Conservation (phyloP, 2,113 vertebrate species). For the Illadopsis cleaveri region DNA sequence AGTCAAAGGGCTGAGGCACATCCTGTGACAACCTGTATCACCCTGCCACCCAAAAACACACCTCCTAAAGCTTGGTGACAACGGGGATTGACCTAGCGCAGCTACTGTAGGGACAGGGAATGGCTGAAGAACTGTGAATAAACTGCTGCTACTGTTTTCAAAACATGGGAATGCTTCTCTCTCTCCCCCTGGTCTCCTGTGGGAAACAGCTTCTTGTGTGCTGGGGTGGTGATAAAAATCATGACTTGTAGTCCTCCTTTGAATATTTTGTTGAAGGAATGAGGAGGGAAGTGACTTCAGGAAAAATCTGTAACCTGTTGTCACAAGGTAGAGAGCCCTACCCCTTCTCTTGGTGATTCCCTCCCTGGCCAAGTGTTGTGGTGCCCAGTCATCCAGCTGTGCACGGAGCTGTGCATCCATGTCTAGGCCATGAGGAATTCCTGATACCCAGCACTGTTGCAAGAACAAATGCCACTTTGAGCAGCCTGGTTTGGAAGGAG, state of each 20-base stretch:
- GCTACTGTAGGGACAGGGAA: not conserved
- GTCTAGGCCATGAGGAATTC: not conserved
- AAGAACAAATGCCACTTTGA: not conserved
- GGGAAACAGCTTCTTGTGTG: not conserved
- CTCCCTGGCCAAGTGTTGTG: not conserved
- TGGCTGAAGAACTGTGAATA: slow-evolving; percentile 14
- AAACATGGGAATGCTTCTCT: not conserved
- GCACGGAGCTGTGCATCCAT: not conserved
- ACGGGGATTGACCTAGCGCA: not conserved
- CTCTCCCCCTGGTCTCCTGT: not conserved
- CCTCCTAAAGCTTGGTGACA: not conserved
- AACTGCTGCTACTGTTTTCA: not conserved
- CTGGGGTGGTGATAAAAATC: not conserved
- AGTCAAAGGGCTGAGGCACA: not conserved
- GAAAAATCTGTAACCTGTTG: not conserved
- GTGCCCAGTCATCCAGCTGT: not conserved
- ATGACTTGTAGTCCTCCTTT: not conserved
- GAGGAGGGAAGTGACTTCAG: not conserved
- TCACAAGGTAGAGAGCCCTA: not conserved
- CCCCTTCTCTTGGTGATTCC: not conserved
- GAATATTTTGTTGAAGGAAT: not conserved
- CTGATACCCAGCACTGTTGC: not conserved
- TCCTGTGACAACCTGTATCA: not conserved
- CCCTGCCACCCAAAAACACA: not conserved
- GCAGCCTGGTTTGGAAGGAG: not conserved